Evolutionary conservation across 2,888 invertebrate genomes (phyloP).

Genomic region (Leptopilina drosophilae): DNA sequence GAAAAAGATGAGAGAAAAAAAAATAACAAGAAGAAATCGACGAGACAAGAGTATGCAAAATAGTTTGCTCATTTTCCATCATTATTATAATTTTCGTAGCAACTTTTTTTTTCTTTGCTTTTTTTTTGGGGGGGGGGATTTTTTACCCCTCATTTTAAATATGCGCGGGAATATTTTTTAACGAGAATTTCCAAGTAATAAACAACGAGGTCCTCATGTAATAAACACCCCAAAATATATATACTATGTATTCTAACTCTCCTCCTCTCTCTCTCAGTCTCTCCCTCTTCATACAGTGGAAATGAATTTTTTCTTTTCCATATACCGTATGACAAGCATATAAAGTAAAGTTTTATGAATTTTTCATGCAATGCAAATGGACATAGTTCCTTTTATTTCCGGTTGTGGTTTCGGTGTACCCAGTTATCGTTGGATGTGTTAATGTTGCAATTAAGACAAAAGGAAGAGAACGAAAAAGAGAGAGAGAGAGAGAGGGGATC

Average conservation of each 20-base stretch:
- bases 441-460: slow-evolving; percentile 34
- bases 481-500: neutral
- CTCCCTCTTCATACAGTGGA: neutral
- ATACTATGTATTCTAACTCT: slow-evolving; percentile 13
- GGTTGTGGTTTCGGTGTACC: slow-evolving; percentile 4
- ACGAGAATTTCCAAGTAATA: slow-evolving; percentile 3
- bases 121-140: too few relatives aligned
- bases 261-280: too few relatives aligned
- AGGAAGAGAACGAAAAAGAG: neutral
- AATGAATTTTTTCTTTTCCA: slow-evolving; percentile 23
- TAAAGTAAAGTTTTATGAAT: slow-evolving; percentile 39
- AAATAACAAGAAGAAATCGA: neutral
- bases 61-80: slow-evolving; percentile 23
- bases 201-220: neutral
- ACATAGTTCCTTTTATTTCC: slow-evolving; percentile 31
- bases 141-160: neutral
- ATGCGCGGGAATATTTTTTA: slow-evolving; percentile 10
- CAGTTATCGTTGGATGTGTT: slow-evolving; percentile 34
- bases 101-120: too few relatives aligned
- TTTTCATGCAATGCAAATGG: slow-evolving; percentile 42
- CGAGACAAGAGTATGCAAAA: slow-evolving; percentile 4
- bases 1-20: neutral
- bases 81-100: neutral
- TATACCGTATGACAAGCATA: slow-evolving; percentile 22
- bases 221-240: slow-evolving; percentile 16